Percentiles rank a stretch among this genome's conserved stretches.
These are phyloP conservation scores for Acrocyrtus sp. DNA, from an alignment of 2,888 invertebrate species.

Conservation along the genomic window DNA sequence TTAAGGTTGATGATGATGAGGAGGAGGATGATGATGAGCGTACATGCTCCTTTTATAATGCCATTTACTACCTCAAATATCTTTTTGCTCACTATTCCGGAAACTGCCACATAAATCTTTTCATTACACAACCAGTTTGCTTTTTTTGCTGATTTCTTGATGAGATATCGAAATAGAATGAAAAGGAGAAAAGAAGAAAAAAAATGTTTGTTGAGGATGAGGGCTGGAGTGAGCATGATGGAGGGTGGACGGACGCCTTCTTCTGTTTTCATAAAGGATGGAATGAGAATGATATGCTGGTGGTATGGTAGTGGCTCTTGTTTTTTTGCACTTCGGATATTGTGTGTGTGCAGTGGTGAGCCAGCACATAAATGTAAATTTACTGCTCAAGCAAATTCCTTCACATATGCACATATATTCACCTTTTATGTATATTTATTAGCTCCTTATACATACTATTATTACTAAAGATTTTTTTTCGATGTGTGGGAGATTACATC, in stretches of 20 bases:
- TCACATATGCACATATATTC: no score
- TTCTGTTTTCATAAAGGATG: slow-evolving; percentile 25
- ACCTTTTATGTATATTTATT: no score
- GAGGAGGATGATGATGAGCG: no score
- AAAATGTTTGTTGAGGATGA: background rate
- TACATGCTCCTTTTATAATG: slow-evolving; percentile 12
- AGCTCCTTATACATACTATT: slow-evolving; percentile 14
- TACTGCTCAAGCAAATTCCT: no score
- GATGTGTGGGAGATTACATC: slow-evolving; percentile 43
- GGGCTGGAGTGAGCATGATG: slow-evolving; percentile 6
- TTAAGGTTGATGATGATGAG: no score
- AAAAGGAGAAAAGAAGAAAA: background rate
- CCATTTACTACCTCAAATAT: slow-evolving; percentile 30
- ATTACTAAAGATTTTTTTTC: slow-evolving; percentile 13
- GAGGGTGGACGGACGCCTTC: slow-evolving; percentile 42
- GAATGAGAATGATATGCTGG: no score
- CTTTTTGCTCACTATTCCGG: slow-evolving; percentile 39
- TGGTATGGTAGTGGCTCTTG: no score
- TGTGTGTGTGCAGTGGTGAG: no score
- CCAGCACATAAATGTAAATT: no score
- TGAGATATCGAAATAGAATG: slow-evolving; percentile 13
- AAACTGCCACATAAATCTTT: slow-evolving; percentile 51
- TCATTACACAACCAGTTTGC: slow-evolving; percentile 45
- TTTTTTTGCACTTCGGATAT: no score
- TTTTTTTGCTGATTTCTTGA: slow-evolving; percentile 29